Base-by-base conservation (phyloP, 2,113 vertebrate species). In the Pseudorhombus dupliciocellatus region DNA sequence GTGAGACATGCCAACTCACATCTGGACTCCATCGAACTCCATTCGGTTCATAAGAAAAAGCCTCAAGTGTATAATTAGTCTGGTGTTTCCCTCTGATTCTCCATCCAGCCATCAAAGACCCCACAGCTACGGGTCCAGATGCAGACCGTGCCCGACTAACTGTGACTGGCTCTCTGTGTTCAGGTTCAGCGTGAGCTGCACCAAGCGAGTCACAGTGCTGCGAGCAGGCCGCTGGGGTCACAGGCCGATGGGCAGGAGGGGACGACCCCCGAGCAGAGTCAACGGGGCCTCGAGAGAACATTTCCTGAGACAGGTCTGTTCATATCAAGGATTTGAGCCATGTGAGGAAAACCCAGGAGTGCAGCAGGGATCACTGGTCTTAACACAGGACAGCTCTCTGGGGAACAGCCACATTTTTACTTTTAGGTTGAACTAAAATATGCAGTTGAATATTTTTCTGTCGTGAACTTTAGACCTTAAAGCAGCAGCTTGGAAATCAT, bases 101-200 rank as follows among this genome's bases (percentile, higher is more conserved):
- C 21, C 54, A 21, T 58, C 57, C 74, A 57, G 48, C 37, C 70
- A 22, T 78, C 58, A 56, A 71, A 77, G 70, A 66, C 34, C 26
- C 26, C 34, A 46, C 28, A 31, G 58, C 37, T 70, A 14, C 61
- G 25, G 31, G 15, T 48, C 71, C 70, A 80, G 68, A 80, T 70
- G 44, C 60, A 61, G 50, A 54, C 58, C 26, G 21, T 51, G 48
- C 30, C 26, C 10, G 9, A 25, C n/a, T 24, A 31, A 48, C 20
- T 25, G 20, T 4, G 2, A 15, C 40, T 44, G 2, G 15, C 34
- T 50, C 10, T 73, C 12, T 40, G 6, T 25, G 48, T 65, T 53
- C 53, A 98, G 97, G 92, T 97, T 95, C 92, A 98, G 95, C 50
- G 93, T 96, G 84, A 97, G 94, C 87, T 96, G 95, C 92, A 94